Evolutionary conservation across 2,888 invertebrate genomes (phyloP), one percentile per base, ranked within the genome.

Genomic region (Octodonta nipae): DNA sequence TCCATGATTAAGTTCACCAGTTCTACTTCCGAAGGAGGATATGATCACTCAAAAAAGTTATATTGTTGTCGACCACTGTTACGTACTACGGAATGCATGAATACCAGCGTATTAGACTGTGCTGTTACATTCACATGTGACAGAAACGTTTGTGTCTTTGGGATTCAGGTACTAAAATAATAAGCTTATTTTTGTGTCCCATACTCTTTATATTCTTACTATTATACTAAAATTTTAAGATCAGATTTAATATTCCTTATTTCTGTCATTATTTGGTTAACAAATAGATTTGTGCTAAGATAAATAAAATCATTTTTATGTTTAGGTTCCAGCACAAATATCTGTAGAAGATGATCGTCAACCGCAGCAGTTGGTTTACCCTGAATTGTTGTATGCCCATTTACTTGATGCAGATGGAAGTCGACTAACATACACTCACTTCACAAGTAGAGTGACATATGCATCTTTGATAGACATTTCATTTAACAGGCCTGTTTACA

Each of bases 321-420:
- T 61, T 1, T 61, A 78, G 71, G 80, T 83, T 36, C 82, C 82
- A 2, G 78, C 83, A 3, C 83, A 83, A 53, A 73, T 78, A 12
- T 66, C 66, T 10, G 63, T 66, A 49, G 70, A 70, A 41, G 67
- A 54, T 34, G 54, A 57, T 20, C 62, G 46, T 57, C 62, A 45
- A 56, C n/a, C n/a, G n/a, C 65, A 27, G 7, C 39, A 38, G 25
- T 27, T 16, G 27, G 36, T 51, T 13, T 85, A 86, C 62, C 76
- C 76, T 7, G 85, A 85, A 66, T 70, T 84, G 42, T 65, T 85
- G 29, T 85, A 85, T 56, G 83, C 84, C 10, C 81, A 84, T 62
- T 66, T 86, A 36, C 67, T 83, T 49, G 85, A 85, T 61, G 75
- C 75, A 13, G 81, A 82, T 60, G 82, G 82, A 4, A 78, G 79